A percentile compares a stretch with the other conserved stretches of the same genome.
These are phyloP conservation scores for Prochilodus magdalenae DNA, from an alignment of 2,113 vertebrate genomes.

Conservation along the genomic window DNA sequence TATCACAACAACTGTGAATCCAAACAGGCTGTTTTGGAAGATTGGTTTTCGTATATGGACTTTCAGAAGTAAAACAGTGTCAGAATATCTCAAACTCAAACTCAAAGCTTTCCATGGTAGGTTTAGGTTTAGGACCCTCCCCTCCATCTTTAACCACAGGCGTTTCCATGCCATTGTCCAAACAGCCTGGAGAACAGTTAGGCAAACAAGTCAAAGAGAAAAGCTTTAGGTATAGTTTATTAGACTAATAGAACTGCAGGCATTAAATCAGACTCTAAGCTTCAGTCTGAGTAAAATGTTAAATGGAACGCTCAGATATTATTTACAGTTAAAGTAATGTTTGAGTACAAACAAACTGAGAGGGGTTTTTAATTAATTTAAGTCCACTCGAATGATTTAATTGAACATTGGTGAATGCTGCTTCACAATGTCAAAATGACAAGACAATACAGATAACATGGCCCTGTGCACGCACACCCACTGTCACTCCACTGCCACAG, in stretches of 20 bases:
- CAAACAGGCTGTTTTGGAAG: too few relatives aligned
- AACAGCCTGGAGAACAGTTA: background rate
- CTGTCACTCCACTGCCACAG: conserved; percentile 7
- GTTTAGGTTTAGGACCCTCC: too few relatives aligned
- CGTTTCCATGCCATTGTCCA: too few relatives aligned
- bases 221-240: background rate
- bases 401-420: background rate
- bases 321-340: background rate
- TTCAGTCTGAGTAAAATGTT: conserved; percentile 2
- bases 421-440: conserved; percentile 16
- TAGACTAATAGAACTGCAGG: background rate
- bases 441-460: background rate
- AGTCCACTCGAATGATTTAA: background rate
- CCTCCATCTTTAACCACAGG: too few relatives aligned
- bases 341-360: too few relatives aligned
- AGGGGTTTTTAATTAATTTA: too few relatives aligned
- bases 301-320: background rate
- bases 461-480: background rate
- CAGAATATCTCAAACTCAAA: too few relatives aligned
- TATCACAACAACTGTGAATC: too few relatives aligned
- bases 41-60: too few relatives aligned
- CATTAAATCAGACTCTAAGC: background rate
- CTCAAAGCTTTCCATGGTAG: too few relatives aligned
- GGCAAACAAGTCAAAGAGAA: background rate
- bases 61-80: too few relatives aligned